These are phyloP conservation scores for Cisticola juncidis DNA, from an alignment of 2,113 vertebrate species.

Conservation along the genomic window DNA sequence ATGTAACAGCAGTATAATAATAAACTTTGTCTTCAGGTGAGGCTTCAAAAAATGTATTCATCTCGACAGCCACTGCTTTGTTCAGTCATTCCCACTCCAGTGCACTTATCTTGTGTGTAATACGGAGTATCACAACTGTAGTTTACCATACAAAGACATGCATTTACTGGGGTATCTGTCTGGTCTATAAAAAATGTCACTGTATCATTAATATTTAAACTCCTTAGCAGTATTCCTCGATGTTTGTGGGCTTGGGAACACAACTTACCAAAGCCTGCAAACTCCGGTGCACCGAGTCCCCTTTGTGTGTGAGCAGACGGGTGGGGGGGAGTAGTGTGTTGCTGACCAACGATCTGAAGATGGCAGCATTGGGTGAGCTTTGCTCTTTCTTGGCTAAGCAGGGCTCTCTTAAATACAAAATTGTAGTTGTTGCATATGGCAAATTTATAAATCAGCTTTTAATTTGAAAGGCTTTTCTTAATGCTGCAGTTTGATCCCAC, in stretches of 20 bases:
- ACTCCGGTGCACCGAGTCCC: neutral
- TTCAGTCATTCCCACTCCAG: neutral
- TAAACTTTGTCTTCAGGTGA: neutral
- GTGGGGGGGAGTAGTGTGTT: neutral
- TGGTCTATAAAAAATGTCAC: neutral
- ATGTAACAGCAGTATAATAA: neutral
- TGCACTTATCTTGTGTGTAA: neutral
- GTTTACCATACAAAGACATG: neutral
- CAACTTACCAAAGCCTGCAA: neutral
- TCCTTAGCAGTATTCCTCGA: neutral
- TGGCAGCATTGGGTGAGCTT: constrained; percentile 80
- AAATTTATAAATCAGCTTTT: constrained; percentile 40
- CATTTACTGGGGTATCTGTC: neutral
- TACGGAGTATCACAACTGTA: neutral
- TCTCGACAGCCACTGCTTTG: neutral
- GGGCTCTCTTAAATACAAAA: neutral
- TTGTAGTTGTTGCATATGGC: neutral
- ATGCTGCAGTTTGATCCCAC: neutral
- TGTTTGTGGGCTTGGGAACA: neutral
- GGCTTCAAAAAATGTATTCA: neutral
- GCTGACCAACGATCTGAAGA: constrained; percentile 61
- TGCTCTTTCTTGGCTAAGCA: neutral
- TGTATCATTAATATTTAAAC: neutral
- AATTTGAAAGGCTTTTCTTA: constrained; percentile 52
- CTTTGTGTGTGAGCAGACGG: neutral